A percentile compares a stretch with the other conserved stretches of the same genome.
phyloP scores from a whole-genome alignment of 1,140 invertebrate species.

The Drosophila ficusphila region DNA sequence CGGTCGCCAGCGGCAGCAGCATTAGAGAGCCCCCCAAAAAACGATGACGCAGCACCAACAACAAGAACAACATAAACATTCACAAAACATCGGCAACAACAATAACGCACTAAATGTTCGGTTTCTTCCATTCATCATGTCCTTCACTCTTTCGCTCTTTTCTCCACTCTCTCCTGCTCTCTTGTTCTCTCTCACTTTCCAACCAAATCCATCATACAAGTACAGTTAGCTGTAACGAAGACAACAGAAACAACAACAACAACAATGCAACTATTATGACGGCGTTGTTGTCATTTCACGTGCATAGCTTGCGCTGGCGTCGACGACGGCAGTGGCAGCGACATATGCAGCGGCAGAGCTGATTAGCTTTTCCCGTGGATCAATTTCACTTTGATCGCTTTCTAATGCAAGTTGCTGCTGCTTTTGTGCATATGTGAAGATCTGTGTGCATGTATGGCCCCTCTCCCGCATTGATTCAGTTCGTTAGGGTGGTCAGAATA shows the following conservation, averaged over 20 bases:
- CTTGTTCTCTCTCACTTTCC: background rate
- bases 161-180: background rate
- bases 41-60: slow-evolving; percentile 64
- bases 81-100: slow-evolving; percentile 17
- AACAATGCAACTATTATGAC: slow-evolving; percentile 6
- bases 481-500: background rate
- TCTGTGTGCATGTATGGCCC: too few species aligned
- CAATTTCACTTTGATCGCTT: slow-evolving; percentile 30
- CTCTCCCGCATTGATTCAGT: too few species aligned
- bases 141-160: slow-evolving; percentile 1
- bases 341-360: slow-evolving; percentile 1
- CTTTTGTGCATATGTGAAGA: background rate
- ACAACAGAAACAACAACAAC: slow-evolving; percentile 14
- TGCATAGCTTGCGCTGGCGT: slow-evolving; percentile 9
- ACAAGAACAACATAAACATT: slow-evolving; percentile 30
- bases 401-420: background rate
- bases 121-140: slow-evolving; percentile 20
- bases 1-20: slow-evolving; percentile 36
- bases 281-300: slow-evolving; percentile 28
- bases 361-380: slow-evolving; percentile 14
- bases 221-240: slow-evolving; percentile 38
- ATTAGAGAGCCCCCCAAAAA: slow-evolving; percentile 20
- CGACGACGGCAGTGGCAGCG: background rate
- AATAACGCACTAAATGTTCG: slow-evolving; percentile 4
- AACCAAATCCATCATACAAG: slow-evolving; percentile 26